Percentiles rank a stretch among this genome's conserved stretches.
Conservation (phyloP, 2,113 vertebrate species). For the Stegostoma tigrinum region DNA sequence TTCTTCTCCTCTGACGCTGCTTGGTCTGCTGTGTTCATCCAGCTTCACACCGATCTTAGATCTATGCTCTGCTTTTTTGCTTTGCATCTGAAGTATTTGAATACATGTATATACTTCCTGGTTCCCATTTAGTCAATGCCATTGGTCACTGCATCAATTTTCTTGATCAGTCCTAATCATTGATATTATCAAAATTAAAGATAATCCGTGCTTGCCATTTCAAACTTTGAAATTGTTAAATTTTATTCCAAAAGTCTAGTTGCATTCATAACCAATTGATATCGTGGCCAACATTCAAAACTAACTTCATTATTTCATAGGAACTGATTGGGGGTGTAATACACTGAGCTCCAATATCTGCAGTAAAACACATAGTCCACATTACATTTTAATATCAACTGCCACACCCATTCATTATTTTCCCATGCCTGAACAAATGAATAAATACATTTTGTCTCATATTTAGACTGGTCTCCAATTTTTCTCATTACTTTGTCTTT, state of each 20-base stretch:
- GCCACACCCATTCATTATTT: neutral
- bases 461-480: neutral
- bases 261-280: neutral
- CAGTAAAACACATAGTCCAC: neutral
- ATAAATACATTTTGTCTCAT: neutral
- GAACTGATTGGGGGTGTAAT: neutral
- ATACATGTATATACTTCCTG: neutral
- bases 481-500: neutral
- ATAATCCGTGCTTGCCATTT: neutral
- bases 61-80: neutral
- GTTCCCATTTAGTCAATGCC: neutral
- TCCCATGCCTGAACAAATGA: neutral
- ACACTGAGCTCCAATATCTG: neutral
- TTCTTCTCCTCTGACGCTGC: too few species aligned
- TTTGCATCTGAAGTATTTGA: neutral
- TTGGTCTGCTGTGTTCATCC: too few species aligned
- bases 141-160: neutral
- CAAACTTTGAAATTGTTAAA: neutral
- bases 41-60: neutral
- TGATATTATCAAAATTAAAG: neutral
- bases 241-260: neutral
- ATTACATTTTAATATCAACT: neutral
- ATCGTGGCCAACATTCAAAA: neutral
- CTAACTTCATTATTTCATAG: neutral
- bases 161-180: neutral